phyloP scores from a whole-genome alignment of 1,140 invertebrate species.

The Drosophila pseudoananassae region DNA sequence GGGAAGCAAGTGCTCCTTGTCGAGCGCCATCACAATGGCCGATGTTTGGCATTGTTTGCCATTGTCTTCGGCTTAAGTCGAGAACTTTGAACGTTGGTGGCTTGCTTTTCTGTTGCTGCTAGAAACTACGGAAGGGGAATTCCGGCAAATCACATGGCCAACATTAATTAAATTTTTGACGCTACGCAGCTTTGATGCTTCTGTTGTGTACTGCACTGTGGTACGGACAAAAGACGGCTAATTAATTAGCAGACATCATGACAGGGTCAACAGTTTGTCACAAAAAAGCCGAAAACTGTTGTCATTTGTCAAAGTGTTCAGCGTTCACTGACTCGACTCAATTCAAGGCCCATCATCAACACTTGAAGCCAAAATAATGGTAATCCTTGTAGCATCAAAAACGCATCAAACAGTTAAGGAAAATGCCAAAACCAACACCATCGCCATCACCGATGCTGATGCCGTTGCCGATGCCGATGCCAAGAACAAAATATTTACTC shows the following conservation, averaged over 20 bases:
- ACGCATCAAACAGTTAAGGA: conserved; percentile 68
- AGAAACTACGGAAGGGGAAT: conserved; percentile 9
- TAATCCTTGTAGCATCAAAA: conserved; percentile 71
- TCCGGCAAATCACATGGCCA: conserved; percentile 38
- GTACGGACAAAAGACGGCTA: conserved; percentile 54
- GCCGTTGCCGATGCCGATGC: not conserved
- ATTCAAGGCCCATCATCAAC: conserved; percentile 34
- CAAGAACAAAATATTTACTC: conserved; percentile 46
- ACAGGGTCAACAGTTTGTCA: conserved; percentile 65
- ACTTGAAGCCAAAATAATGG: conserved; percentile 37
- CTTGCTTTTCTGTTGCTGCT: not conserved
- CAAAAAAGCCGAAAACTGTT: conserved; percentile 27
- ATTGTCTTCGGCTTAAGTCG: conserved; percentile 23
- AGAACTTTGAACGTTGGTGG: conserved; percentile 1
- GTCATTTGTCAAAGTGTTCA: conserved; percentile 64
- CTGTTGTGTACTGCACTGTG: not conserved
- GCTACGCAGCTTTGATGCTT: conserved; percentile 38
- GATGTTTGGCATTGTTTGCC: conserved; percentile 31
- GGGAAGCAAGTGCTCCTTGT: conserved; percentile 40
- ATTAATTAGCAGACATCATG: conserved; percentile 67
- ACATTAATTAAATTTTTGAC: conserved; percentile 73
- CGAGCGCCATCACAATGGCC: conserved; percentile 16
- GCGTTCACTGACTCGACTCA: conserved; percentile 8
- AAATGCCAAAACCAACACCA: not conserved
- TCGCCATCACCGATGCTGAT: not conserved